Evolutionary conservation across 2,113 vertebrate species (phyloP).

Genomic region (Ginglymostoma cirratum): DNA sequence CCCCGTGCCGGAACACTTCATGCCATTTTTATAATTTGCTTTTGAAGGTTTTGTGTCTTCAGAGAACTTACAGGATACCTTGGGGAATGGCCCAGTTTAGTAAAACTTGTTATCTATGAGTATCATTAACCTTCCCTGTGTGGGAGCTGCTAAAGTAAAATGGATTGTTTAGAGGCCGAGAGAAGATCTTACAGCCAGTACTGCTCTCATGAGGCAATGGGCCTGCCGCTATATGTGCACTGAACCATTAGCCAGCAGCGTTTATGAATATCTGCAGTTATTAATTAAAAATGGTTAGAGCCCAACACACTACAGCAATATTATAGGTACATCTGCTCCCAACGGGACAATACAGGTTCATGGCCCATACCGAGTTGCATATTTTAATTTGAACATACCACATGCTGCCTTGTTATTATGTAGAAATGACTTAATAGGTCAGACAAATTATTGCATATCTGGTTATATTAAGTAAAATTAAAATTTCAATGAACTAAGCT

Average conservation of each 20-base stretch:
- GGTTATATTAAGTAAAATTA: constrained; percentile 9
- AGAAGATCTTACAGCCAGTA: constrained; percentile 7
- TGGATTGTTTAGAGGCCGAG: not conserved
- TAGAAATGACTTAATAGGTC: constrained; percentile 32
- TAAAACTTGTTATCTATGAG: constrained; percentile 40
- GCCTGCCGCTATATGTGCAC: not conserved
- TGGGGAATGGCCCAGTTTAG: constrained; percentile 40
- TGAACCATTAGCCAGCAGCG: not conserved
- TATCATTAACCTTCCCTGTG: constrained; percentile 39
- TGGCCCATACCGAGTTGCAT: constrained; percentile 21
- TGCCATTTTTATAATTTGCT: constrained; percentile 41
- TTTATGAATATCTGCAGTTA: constrained; percentile 38
- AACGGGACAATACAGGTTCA: constrained; percentile 15
- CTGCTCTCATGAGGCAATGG: constrained; percentile 34
- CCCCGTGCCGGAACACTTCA: constrained; percentile 23
- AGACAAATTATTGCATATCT: constrained; percentile 23
- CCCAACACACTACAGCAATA: constrained; percentile 21
- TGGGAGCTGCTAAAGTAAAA: not conserved
- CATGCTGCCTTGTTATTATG: constrained; percentile 31
- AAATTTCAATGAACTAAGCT: constrained; percentile 16
- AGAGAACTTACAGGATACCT: constrained; percentile 47
- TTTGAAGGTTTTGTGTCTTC: constrained; percentile 44
- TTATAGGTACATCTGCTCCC: constrained; percentile 22
- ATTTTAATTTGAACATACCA: constrained; percentile 29
- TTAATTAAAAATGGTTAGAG: not conserved